phyloP scores from a whole-genome alignment of 2,888 invertebrate genomes.

The Elgonia sp. region DNA sequence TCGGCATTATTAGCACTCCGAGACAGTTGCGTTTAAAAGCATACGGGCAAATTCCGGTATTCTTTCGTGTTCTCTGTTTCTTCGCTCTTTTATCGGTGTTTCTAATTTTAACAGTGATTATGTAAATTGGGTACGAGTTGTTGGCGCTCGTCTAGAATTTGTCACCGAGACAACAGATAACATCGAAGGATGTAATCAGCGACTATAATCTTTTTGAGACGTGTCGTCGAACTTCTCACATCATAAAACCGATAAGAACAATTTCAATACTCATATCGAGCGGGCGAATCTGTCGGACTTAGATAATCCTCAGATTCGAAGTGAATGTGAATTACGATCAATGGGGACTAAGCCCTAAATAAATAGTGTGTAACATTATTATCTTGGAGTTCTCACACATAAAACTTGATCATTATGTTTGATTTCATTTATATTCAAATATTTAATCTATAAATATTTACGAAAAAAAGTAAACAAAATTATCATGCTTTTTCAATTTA shows the following conservation, averaged over 20 bases:
- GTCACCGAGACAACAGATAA: slow-evolving; percentile 25
- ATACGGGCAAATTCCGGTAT: too few relatives aligned
- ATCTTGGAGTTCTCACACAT: too few relatives aligned
- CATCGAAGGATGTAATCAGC: slow-evolving; percentile 17
- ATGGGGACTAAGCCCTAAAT: slow-evolving; percentile 71
- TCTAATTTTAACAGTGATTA: too few relatives aligned
- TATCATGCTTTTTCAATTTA: too few relatives aligned
- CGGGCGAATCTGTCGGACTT: slow-evolving; percentile 40
- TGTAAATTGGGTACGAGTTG: background rate
- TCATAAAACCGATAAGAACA: slow-evolving; percentile 57
- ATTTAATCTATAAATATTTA: too few relatives aligned
- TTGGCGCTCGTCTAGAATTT: background rate
- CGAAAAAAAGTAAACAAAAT: too few relatives aligned
- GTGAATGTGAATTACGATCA: slow-evolving; percentile 25
- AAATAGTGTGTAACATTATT: slow-evolving; percentile 80
- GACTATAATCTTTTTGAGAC: slow-evolving; percentile 28
- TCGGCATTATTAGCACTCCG: slow-evolving; percentile 40
- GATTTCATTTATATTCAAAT: too few relatives aligned
- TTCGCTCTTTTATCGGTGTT: too few relatives aligned
- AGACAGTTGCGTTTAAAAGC: slow-evolving; percentile 8
- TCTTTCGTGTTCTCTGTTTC: too few relatives aligned
- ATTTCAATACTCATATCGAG: slow-evolving; percentile 61
- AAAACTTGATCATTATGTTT: too few relatives aligned
- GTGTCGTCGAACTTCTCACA: slow-evolving; percentile 51
- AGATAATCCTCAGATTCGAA: slow-evolving; percentile 33